Evolutionary conservation across 2,888 invertebrate genomes (phyloP), one percentile per base, ranked within the genome.

Genomic region (Phyto melanocephala): DNA sequence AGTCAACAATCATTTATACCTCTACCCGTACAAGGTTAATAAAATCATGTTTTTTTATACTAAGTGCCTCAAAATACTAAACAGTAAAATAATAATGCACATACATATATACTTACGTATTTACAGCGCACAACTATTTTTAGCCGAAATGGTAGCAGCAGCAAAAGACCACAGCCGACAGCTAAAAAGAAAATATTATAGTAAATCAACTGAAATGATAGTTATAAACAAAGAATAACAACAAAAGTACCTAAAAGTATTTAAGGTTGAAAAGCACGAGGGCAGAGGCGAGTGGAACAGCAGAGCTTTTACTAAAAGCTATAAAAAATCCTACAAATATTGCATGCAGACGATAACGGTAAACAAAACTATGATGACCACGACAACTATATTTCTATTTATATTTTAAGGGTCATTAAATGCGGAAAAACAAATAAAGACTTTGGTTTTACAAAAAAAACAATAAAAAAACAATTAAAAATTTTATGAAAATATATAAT

Each of bases 371-470:
- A 50, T 13, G 35, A 7, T n/a, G 28, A 6, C 28, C 28, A 28
- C 28, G 28, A 28, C 28, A 28, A 28, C 4, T 6, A 28, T 6
- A 6, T 28, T 28, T 28, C 72, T 72, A 81, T 81, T 77, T 68
- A 62, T 77, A 81, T 72, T 37, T 71, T 62, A 81, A 77, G 68
- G 67, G 62, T 74, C 72, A 77, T 81, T 77, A 62, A 77, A 56
- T 68, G 33, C 45, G 35, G 52, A 77, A 67, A 72, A 62, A 40
- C 22, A 65, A 24, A 67, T 35, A 28, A 6, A 54, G 4, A 33
- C 8, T 20, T n/a, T 15, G 24, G 11, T 7, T 10, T 62, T 0
- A n/a, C 11, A 56, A 54, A 35, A 28, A 6, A 63, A 50, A 17
- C 47, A 5, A 33, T 5, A 47, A 15, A 6, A 37, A 37, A 2